Evolutionary conservation across 1,140 invertebrate species (phyloP).

Genomic region (Patella vulgata): DNA sequence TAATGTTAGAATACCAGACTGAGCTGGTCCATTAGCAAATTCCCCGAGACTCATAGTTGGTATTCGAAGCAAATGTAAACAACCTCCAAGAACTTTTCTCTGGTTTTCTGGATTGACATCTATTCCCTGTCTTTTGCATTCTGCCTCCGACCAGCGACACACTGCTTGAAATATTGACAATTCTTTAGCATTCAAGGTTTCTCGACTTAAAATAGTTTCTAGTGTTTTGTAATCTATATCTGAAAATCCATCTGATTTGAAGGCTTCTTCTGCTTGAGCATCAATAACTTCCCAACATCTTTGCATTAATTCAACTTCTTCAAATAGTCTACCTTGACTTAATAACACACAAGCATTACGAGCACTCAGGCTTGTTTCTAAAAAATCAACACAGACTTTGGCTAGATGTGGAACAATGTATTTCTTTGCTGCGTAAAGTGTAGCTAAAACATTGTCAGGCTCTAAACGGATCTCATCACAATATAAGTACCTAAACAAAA

Average conservation of each 20-base stretch:
- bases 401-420: slow-evolving; percentile 85
- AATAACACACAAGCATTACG: slow-evolving; percentile 86
- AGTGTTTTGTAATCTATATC: slow-evolving; percentile 87
- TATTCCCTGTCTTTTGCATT: slow-evolving; percentile 77
- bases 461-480: slow-evolving; percentile 91
- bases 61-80: slow-evolving; percentile 82
- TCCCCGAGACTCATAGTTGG: slow-evolving; percentile 87
- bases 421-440: slow-evolving; percentile 87
- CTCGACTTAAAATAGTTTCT: slow-evolving; percentile 81
- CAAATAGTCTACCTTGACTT: slow-evolving; percentile 81
- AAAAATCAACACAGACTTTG: slow-evolving; percentile 83
- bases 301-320: slow-evolving; percentile 81
- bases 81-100: slow-evolving; percentile 76
- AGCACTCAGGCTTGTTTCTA: slow-evolving; percentile 81
- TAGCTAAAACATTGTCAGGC: slow-evolving; percentile 86
- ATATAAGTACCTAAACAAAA: slow-evolving; percentile 84
- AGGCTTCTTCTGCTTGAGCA: slow-evolving; percentile 82
- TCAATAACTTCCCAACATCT: slow-evolving; percentile 90
- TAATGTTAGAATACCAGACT: slow-evolving; percentile 76
- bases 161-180: slow-evolving; percentile 79
- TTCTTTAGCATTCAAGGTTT: slow-evolving; percentile 83
- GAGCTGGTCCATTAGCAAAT: slow-evolving; percentile 83
- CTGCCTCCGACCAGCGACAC: slow-evolving; percentile 81
- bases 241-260: slow-evolving; percentile 85
- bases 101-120: slow-evolving; percentile 78